These are phyloP conservation scores for Todiramphus saurophagus DNA, from an alignment of 2,113 vertebrate genomes.

Conservation along the genomic window DNA sequence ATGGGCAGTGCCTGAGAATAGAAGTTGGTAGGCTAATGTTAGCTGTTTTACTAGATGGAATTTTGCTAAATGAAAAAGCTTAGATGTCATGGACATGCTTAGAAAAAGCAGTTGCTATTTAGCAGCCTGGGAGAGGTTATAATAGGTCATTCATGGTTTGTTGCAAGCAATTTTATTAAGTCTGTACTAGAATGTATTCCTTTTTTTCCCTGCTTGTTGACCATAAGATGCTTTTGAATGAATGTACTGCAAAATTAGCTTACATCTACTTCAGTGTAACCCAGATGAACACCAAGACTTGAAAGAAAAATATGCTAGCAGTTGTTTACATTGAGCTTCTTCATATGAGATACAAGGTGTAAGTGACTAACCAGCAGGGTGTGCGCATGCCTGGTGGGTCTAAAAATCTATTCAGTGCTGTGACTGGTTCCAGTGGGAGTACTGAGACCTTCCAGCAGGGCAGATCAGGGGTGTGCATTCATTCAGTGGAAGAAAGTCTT, in stretches of 20 bases:
- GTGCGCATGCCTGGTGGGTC: not conserved
- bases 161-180: not conserved
- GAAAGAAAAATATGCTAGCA: not conserved
- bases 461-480: accelerated
- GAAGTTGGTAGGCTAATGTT: not conserved
- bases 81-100: not conserved
- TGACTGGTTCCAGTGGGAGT: not conserved
- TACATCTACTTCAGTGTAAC: not conserved
- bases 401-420: not conserved
- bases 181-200: not conserved
- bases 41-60: not conserved
- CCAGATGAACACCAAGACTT: not conserved
- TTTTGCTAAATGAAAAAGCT: not conserved
- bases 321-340: not conserved
- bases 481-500: not conserved
- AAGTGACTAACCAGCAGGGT: not conserved
- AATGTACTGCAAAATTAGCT: not conserved
- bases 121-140: not conserved
- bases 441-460: not conserved
- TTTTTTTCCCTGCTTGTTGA: not conserved
- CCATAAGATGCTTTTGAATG: not conserved
- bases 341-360: not conserved
- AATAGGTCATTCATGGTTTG: not conserved
- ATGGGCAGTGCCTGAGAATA: not conserved
- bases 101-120: not conserved